Conservation (phyloP, 2,113 vertebrate genomes). For the Rhodinocichla rosea region DNA sequence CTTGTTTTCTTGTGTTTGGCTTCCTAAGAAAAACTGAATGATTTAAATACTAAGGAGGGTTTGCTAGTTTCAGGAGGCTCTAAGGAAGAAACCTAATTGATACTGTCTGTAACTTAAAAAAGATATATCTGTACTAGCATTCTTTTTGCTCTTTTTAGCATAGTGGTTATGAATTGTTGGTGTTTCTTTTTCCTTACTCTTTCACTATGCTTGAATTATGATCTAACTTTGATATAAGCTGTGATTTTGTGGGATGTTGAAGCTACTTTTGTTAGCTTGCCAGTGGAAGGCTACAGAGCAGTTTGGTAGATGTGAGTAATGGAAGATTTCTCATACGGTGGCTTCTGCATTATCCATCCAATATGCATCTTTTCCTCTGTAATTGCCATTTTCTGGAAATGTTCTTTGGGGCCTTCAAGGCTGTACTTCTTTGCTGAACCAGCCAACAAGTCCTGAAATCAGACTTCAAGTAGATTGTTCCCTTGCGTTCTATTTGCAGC, state of each 20-base stretch:
- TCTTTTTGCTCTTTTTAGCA: neutral
- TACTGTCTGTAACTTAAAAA: neutral
- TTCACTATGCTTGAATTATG: neutral
- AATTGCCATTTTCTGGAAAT: neutral
- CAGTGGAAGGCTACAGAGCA: neutral
- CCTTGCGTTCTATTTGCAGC: neutral
- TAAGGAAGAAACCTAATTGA: neutral
- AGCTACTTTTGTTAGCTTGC: neutral
- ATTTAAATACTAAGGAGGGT: neutral
- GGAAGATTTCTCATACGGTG: neutral
- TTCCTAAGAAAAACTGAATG: neutral
- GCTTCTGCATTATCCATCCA: neutral
- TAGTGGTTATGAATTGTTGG: neutral
- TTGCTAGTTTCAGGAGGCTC: neutral
- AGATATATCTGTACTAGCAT: neutral
- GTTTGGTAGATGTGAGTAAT: neutral
- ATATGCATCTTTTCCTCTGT: neutral
- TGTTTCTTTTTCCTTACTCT: neutral
- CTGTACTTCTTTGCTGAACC: neutral
- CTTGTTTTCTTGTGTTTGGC: neutral
- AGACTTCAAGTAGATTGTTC: neutral
- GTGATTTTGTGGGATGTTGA: neutral
- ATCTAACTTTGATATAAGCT: neutral
- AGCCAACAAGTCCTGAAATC: neutral
- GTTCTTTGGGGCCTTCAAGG: neutral